Percentiles rank a stretch among this genome's conserved stretches.
These are phyloP conservation scores for Leuciscus waleckii DNA, from an alignment of 2,797 vertebrate genomes.

Conservation along the genomic window DNA sequence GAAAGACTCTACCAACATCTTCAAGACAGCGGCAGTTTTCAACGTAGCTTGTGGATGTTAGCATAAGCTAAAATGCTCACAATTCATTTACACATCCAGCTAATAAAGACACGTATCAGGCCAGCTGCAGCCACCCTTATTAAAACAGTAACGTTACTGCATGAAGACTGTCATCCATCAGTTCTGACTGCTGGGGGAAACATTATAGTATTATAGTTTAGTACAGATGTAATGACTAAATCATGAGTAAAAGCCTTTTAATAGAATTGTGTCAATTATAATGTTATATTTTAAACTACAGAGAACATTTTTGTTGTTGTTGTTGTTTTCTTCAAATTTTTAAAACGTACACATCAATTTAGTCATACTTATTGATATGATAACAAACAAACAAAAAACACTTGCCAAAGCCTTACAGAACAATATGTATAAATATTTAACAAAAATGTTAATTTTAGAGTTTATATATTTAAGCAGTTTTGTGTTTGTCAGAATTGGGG, in stretches of 20 bases:
- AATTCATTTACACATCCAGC: neutral
- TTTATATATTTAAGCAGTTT: neutral
- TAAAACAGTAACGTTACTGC: constrained; percentile 1
- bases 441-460: neutral
- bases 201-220: neutral
- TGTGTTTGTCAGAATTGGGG: neutral
- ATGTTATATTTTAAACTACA: neutral
- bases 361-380: neutral
- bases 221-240: neutral
- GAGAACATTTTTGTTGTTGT: neutral
- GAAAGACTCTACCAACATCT: neutral
- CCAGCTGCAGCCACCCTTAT: neutral
- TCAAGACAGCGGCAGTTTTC: neutral
- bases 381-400: no score
- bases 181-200: neutral
- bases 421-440: neutral
- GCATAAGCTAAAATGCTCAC: neutral
- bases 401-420: no score
- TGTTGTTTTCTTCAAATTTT: neutral
- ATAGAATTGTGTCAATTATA: neutral
- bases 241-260: neutral
- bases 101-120: constrained; percentile 25
- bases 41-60: constrained; percentile 19
- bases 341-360: neutral
- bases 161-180: neutral